Conservation (phyloP, 2,888 invertebrate genomes). For the Taphrorychus bicolor region DNA sequence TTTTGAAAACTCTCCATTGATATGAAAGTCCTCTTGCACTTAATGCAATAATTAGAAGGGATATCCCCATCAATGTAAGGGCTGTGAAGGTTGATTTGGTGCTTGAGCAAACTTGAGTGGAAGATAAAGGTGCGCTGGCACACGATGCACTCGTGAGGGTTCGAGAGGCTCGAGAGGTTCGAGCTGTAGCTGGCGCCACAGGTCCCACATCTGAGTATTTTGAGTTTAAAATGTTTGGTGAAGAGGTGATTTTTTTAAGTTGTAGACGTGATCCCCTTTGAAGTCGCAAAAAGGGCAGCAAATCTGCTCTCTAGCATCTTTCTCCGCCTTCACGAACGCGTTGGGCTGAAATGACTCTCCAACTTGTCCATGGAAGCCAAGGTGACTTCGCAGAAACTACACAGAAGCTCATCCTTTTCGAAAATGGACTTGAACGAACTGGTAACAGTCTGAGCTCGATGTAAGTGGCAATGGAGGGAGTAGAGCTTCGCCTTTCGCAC, state of each 20-base stretch:
- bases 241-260: slow-evolving; percentile 29
- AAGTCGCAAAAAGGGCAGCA: slow-evolving; percentile 54
- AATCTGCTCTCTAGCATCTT: slow-evolving; percentile 50
- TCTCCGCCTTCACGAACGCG: slow-evolving; percentile 52
- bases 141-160: slow-evolving; percentile 51
- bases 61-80: slow-evolving; percentile 36
- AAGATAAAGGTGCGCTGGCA: slow-evolving; percentile 49
- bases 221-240: slow-evolving; percentile 29
- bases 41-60: slow-evolving; percentile 37
- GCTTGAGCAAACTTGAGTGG: slow-evolving; percentile 45
- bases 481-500: slow-evolving; percentile 22
- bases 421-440: too few species aligned
- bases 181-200: slow-evolving; percentile 33
- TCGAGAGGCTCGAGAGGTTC: slow-evolving; percentile 29
- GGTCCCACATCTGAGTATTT: slow-evolving; percentile 28
- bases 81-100: slow-evolving; percentile 35
- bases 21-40: slow-evolving; percentile 29
- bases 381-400: slow-evolving; percentile 44
- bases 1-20: slow-evolving; percentile 29
- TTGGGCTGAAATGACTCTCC: slow-evolving; percentile 44
- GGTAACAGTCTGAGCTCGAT: too few species aligned
- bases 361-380: slow-evolving; percentile 36
- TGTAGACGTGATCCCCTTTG: slow-evolving; percentile 39
- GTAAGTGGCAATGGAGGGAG: slow-evolving; percentile 27
- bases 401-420: slow-evolving; percentile 37